phyloP scores from a whole-genome alignment of 2,113 vertebrate genomes.

The Semicossyphus pulcher region DNA sequence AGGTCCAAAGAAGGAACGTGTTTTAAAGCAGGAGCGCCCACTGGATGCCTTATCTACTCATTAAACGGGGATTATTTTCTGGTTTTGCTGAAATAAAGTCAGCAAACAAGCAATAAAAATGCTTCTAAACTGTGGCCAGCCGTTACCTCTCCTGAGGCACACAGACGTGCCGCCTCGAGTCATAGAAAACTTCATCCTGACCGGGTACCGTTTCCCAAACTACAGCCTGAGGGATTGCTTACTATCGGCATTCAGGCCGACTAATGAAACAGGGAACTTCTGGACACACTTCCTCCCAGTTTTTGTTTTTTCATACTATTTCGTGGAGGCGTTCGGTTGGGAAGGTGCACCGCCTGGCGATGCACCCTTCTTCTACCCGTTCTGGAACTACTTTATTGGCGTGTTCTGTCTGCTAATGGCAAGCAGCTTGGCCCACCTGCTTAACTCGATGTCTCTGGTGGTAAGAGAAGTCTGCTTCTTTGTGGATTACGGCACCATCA shows the following conservation, averaged over 20 bases:
- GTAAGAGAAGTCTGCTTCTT: slow-evolving; percentile 86
- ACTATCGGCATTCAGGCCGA: slow-evolving; percentile 83
- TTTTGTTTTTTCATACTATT: slow-evolving; percentile 81
- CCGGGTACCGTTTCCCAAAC: slow-evolving; percentile 85
- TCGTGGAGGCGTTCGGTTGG: slow-evolving; percentile 80
- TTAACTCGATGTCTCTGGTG: slow-evolving; percentile 86
- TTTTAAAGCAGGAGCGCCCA: background rate
- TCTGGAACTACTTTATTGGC: slow-evolving; percentile 86
- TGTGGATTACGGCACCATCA: slow-evolving; percentile 86
- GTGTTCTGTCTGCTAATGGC: slow-evolving; percentile 83
- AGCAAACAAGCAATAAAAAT: slow-evolving; percentile 62
- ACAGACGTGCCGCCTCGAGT: slow-evolving; percentile 81
- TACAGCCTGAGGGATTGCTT: slow-evolving; percentile 85
- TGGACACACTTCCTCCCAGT: slow-evolving; percentile 87
- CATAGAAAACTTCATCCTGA: slow-evolving; percentile 84
- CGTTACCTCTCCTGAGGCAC: slow-evolving; percentile 77
- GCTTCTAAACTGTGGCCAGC: slow-evolving; percentile 63
- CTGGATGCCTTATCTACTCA: slow-evolving; percentile 32
- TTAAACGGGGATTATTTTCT: accelerated
- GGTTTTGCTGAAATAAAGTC: slow-evolving; percentile 5
- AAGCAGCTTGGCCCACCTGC: slow-evolving; percentile 86
- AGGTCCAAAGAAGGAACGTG: background rate
- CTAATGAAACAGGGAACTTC: slow-evolving; percentile 87
- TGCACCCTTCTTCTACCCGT: slow-evolving; percentile 82
- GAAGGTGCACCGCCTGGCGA: slow-evolving; percentile 28